Evolutionary conservation across 2,797 vertebrate genomes (phyloP).

Genomic region (Semaprochilodus insignis): DNA sequence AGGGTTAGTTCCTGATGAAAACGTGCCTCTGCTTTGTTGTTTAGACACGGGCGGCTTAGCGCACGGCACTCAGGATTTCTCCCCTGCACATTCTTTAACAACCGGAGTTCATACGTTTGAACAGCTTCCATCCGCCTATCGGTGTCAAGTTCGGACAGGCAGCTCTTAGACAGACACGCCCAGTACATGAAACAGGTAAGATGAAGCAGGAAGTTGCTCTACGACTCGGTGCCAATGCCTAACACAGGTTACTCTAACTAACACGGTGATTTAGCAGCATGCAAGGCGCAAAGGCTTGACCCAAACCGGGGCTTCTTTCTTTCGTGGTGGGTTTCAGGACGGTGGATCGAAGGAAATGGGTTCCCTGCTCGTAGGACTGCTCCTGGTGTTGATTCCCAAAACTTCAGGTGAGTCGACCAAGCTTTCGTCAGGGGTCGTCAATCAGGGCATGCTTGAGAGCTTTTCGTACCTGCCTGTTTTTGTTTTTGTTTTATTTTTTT

Average conservation of each 20-base stretch:
- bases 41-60: neutral
- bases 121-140: neutral
- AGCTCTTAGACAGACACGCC: slow-evolving; percentile 42
- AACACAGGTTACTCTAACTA: neutral
- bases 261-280: slow-evolving; percentile 17
- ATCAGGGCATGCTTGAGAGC: neutral
- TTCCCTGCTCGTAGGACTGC: neutral
- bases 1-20: neutral
- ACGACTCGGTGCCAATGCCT: neutral
- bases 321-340: neutral
- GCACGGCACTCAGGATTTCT: neutral
- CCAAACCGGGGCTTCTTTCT: neutral
- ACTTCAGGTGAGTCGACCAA: slow-evolving; percentile 39
- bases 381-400: slow-evolving; percentile 8
- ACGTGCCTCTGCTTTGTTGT: neutral
- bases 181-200: slow-evolving; percentile 34
- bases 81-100: neutral
- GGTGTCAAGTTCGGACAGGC: slow-evolving; percentile 49
- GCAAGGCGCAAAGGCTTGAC: neutral
- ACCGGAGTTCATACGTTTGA: neutral
- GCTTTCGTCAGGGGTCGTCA: neutral
- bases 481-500: no score
- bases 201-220: slow-evolving; percentile 39
- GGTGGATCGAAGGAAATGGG: slow-evolving; percentile 32
- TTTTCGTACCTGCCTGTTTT: neutral